phyloP scores from a whole-genome alignment of 2,888 invertebrate species.

The Dolichopus griseipennis region DNA sequence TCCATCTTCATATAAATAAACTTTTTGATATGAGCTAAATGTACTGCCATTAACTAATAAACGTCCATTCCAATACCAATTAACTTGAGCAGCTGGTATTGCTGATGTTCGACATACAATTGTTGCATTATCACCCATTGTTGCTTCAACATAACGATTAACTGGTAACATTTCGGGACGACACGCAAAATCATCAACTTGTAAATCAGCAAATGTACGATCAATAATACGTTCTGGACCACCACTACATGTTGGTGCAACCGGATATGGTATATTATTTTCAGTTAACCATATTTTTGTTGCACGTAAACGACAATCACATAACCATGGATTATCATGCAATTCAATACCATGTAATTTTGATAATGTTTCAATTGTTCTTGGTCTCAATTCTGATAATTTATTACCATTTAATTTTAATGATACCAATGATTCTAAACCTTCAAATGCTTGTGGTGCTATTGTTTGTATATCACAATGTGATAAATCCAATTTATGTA shows the following conservation, averaged over 20 bases:
- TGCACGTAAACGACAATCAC: slow-evolving; percentile 74
- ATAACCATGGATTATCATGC: slow-evolving; percentile 82
- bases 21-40: slow-evolving; percentile 68
- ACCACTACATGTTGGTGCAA: slow-evolving; percentile 67
- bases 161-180: slow-evolving; percentile 69
- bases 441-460: slow-evolving; percentile 67
- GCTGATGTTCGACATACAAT: slow-evolving; percentile 73
- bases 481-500: slow-evolving; percentile 76
- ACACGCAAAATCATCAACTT: slow-evolving; percentile 77
- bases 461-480: slow-evolving; percentile 72
- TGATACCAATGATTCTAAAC: slow-evolving; percentile 64
- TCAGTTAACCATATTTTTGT: slow-evolving; percentile 74
- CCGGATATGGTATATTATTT: slow-evolving; percentile 65
- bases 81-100: slow-evolving; percentile 68
- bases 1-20: slow-evolving; percentile 68
- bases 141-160: slow-evolving; percentile 67
- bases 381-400: slow-evolving; percentile 60
- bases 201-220: slow-evolving; percentile 64
- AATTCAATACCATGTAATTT: slow-evolving; percentile 72
- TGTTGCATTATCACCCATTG: slow-evolving; percentile 76
- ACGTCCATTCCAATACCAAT: slow-evolving; percentile 82
- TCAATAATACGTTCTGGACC: slow-evolving; percentile 61
- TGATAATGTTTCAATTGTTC: slow-evolving; percentile 63
- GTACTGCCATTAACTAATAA: slow-evolving; percentile 66
- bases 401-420: slow-evolving; percentile 75